These are phyloP conservation scores for Terrapene triunguis DNA, from an alignment of 2,113 vertebrate species.

Conservation along the genomic window DNA sequence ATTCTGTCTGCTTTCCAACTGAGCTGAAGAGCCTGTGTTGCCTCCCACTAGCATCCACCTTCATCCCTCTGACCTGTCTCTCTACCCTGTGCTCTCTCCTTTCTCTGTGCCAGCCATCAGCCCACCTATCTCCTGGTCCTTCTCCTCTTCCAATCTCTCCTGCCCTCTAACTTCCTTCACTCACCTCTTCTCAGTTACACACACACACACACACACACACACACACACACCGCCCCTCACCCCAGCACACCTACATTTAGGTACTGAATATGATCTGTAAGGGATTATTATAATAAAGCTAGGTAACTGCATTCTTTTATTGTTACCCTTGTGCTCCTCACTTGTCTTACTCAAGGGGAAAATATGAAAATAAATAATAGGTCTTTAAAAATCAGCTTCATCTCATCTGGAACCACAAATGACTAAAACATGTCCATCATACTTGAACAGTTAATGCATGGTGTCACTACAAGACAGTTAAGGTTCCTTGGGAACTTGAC, in stretches of 20 bases:
- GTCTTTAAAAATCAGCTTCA: constrained; percentile 42
- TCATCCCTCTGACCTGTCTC: neutral
- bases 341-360: constrained; percentile 29
- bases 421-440: constrained; percentile 30
- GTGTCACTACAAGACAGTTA: neutral
- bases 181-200: neutral
- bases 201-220: too few relatives aligned
- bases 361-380: constrained; percentile 54
- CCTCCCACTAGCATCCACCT: neutral
- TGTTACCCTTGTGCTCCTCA: constrained; percentile 7
- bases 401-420: neutral
- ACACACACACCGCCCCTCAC: too few relatives aligned
- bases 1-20: neutral
- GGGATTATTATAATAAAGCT: neutral
- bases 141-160: neutral
- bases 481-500: neutral
- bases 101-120: neutral
- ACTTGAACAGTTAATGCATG: constrained; percentile 21
- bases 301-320: neutral
- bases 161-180: neutral
- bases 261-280: neutral
- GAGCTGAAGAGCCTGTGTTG: neutral
- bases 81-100: neutral
- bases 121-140: neutral
- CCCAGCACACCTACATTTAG: neutral